Percentiles rank a stretch among this genome's conserved stretches.
Evolutionary conservation across 2,888 invertebrate genomes (phyloP).

Genomic region (Leptothorax acervorum): DNA sequence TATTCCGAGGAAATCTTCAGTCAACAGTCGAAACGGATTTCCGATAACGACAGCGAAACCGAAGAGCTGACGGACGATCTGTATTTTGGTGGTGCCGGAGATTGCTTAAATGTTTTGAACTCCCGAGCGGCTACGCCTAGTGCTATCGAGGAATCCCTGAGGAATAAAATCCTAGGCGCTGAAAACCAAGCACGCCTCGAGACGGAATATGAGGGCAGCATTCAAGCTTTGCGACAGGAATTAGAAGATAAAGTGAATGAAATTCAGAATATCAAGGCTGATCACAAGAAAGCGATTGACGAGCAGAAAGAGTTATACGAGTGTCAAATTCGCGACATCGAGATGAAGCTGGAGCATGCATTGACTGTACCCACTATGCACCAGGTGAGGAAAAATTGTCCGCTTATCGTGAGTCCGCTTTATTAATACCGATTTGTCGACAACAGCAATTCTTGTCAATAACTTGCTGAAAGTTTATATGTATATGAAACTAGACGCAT

Average conservation of each 20-base stretch:
- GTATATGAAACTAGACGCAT: slow-evolving; percentile 33
- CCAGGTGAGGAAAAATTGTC: slow-evolving; percentile 73
- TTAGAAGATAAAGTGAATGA: slow-evolving; percentile 62
- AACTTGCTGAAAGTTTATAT: not conserved
- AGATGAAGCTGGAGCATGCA: slow-evolving; percentile 60
- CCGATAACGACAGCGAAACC: slow-evolving; percentile 84
- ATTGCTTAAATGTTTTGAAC: slow-evolving; percentile 74
- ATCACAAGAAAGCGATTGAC: slow-evolving; percentile 74
- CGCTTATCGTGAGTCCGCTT: not conserved
- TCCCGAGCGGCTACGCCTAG: slow-evolving; percentile 66
- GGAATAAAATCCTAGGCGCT: slow-evolving; percentile 6
- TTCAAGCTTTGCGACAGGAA: slow-evolving; percentile 60
- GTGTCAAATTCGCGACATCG: slow-evolving; percentile 66
- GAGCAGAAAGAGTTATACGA: slow-evolving; percentile 60
- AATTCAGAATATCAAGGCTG: slow-evolving; percentile 62
- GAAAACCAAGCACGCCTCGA: slow-evolving; percentile 48
- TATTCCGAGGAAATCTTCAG: slow-evolving; percentile 91
- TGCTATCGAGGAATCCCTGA: slow-evolving; percentile 51
- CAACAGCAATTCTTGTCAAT: not conserved
- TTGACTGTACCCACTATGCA: slow-evolving; percentile 68
- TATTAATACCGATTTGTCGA: slow-evolving; percentile 10
- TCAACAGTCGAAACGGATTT: slow-evolving; percentile 89
- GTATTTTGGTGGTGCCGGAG: slow-evolving; percentile 78
- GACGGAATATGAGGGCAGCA: slow-evolving; percentile 50
- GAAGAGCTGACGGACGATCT: slow-evolving; percentile 86